Evolutionary conservation across 2,888 invertebrate genomes (phyloP), one percentile per base, ranked within the genome.

Genomic region (Drosophila anomalata): DNA sequence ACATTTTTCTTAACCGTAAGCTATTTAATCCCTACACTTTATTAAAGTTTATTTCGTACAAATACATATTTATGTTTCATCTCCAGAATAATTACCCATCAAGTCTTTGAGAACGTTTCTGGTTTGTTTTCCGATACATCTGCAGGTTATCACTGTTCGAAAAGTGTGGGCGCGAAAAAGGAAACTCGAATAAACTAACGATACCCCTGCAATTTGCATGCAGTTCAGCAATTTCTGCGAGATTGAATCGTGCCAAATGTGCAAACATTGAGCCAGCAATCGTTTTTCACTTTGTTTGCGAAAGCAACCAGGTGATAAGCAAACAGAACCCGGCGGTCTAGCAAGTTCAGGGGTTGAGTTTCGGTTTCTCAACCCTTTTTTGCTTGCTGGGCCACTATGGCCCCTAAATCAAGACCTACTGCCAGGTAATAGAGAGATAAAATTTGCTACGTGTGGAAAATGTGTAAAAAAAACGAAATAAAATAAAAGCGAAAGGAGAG

Each of bases 371-470:
- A 86, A 80, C 76, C 81, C 81, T 73, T 73, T 56, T 75, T 65
- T 47, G 42, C 39, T n/a, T 29, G 29, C 9, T 9, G 9, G 29
- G 29, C 20, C 29, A 44, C 48, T 62, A n/a, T 20, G 4, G 55
- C 50, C 46, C 59, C 44, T 76, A 70, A 70, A 70, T 70, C 69
- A 71, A 55, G 65, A 47, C 22, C 47, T 29, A 46, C 55, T 51
- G 47, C 47, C 66, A 66, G 72, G 73, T 80, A 87, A 85, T 85
- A 87, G 76, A 84, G 75, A 79, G 77, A 89, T 89, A 84, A 79
- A 84, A 83, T 61, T 75, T 65, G 73, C 75, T 80, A 89, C 89
- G 89, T 88, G 88, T 75, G 78, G 70, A 66, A 87, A 88, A 76
- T 89, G 74, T 62, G 65, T 75, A 66, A 50, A 46, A 33, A 75